Base-by-base conservation (phyloP, 2,888 invertebrate genomes). In the Nyleta sp. region DNA sequence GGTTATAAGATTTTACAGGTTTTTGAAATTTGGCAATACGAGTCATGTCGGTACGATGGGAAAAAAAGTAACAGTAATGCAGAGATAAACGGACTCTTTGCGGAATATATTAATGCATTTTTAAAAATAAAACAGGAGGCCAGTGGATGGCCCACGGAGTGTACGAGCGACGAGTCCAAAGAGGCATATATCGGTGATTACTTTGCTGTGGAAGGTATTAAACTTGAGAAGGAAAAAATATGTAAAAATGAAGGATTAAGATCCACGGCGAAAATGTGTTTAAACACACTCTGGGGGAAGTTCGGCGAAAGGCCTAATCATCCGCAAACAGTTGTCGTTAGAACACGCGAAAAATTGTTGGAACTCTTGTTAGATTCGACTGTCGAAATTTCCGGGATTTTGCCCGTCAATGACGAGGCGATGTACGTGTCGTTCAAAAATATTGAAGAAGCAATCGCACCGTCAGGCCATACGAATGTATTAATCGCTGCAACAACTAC, bases 21-120 rank as follows among this genome's bases (percentile, higher is more conserved):
- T 5, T 74, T 80, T 38, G 88, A 89, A 73, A 84, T 89, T 6
- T 89, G 87, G 83, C 83, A 88, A 60, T 90, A 87, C 57, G 44
- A 84, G 15, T 57, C 82, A 18, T 80, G 81, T 1, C 64, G 73
- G 13, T 85, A 84, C 28, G 71, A 22, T 8, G 5, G 5, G 8
- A 8, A 28, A 38, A 38, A 38, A 13, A 11, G 13, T 6, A 28
- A 18, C 10, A 33, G 17, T 18, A 1, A 5, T 1, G 8, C 35
- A 2, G 15, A 52, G 2, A 13, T 28, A 13, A 38, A 35, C n/a
- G 74, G 62, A 0, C n/a, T 72, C 0, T 57, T 80, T 48, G 31
- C 40, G 2, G 59, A 35, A 0, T 77, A 77, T 28, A 74, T 78
- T 7, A 50, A 78, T 35, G 17, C 15, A 1, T 74, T 68, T 53